Conservation (phyloP, 2,888 invertebrate genomes). For the Oligia latruncula region DNA sequence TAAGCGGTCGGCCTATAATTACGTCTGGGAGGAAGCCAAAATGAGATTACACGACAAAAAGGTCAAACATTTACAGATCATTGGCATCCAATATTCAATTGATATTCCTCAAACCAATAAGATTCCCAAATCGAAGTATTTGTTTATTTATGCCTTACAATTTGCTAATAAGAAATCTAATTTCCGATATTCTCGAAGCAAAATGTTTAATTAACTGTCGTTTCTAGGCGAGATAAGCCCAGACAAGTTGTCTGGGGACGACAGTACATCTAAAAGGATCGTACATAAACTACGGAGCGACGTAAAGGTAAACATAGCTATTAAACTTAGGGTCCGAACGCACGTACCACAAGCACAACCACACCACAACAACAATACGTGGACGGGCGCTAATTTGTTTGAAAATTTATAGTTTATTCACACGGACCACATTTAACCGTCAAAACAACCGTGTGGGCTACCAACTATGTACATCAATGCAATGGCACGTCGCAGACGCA, state of each 20-base stretch:
- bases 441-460: background rate
- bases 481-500: background rate
- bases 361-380: background rate
- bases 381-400: background rate
- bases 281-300: slow-evolving; percentile 96
- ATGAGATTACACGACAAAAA: slow-evolving; percentile 37
- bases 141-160: slow-evolving; percentile 28
- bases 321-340: background rate
- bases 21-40: slow-evolving; percentile 30
- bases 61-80: slow-evolving; percentile 8
- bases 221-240: slow-evolving; percentile 83
- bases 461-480: background rate
- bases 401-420: background rate
- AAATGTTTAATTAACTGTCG: slow-evolving; percentile 31
- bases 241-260: slow-evolving; percentile 88
- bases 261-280: slow-evolving; percentile 93
- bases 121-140: background rate
- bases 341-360: background rate
- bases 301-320: slow-evolving; percentile 91
- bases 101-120: background rate
- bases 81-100: background rate
- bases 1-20: background rate
- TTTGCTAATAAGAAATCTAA: slow-evolving; percentile 25
- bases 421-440: background rate
- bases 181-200: background rate